Conservation (phyloP, 2,888 invertebrate species). For the Rotaria macrura region DNA sequence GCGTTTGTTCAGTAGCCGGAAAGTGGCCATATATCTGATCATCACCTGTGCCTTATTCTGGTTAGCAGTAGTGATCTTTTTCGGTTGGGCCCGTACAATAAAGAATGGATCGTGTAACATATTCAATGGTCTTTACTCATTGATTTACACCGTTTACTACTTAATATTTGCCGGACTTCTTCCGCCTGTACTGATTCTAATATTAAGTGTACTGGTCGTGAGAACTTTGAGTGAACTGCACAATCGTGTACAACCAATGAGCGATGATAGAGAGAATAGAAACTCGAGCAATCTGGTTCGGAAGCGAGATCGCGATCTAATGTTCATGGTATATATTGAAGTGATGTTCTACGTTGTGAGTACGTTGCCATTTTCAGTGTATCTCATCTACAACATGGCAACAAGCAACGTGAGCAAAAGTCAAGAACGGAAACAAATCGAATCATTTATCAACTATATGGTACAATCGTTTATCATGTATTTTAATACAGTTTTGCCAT, state of each 20-base stretch:
- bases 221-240: background rate
- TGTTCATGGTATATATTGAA: background rate
- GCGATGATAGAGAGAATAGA: background rate
- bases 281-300: background rate
- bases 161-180: background rate
- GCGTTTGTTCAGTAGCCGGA: no score
- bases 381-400: background rate
- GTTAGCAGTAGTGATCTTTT: no score
- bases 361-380: background rate
- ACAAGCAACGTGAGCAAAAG: background rate
- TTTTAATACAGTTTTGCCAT: background rate
- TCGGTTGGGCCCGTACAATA: no score
- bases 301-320: background rate
- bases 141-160: background rate
- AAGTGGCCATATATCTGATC: no score
- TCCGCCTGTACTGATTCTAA: background rate
- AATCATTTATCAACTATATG: background rate
- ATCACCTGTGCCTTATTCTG: no score
- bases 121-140: no score
- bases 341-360: background rate
- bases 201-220: background rate
- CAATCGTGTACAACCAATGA: background rate
- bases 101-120: no score
- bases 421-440: background rate
- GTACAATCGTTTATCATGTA: background rate